Evolutionary conservation across 1,140 invertebrate genomes (phyloP), one percentile per base, ranked within the genome.

Genomic region (Brachionus koreanus): DNA sequence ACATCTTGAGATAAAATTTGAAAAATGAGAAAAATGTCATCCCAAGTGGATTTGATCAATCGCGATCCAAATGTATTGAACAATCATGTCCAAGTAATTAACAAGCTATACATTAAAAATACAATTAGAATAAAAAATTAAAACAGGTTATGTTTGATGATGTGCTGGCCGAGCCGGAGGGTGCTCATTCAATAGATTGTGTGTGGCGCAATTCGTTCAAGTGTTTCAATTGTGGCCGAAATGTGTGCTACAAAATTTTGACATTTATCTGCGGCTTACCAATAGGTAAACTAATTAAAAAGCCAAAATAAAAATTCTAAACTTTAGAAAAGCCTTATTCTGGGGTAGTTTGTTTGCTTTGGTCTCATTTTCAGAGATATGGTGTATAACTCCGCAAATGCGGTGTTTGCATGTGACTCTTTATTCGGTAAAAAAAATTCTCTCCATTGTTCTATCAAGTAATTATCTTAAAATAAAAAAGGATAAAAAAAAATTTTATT

Each of bases 171-270:
- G 76, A 79, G 29, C 76, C 76, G 5, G 76, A 79, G 43, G 76
- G 76, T 42, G 76, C 49, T 12, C 76, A 79, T 25, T 79, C 76
- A 2, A 12, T 52, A 0, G 23, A 29, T 5, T 79, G 76, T 61
- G 49, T 79, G 7, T 79, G 76, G 76, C 76, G 76, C 9, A 79
- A 79, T 37, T 57, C 76, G 3, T 61, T 16, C 37, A 79, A 79
- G 12, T 79, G 76, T 19, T 79, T 79, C 33, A 61, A 13, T 25
- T 79, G 76, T 79, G 76, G 76, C 13, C 7, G 76, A 61, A 79
- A 79, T 61, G 19, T 79, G 57, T 79, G 76, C 49, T 79, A 79
- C 49, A 79, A 79, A 65, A 79, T 79, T 13, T 65, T 79, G 10
- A 79, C 76, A 39, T 79, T 39, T 35, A 61, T 79, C 29, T 79